Evolutionary conservation across 2,797 vertebrate genomes (phyloP), one percentile per base, ranked within the genome.

Genomic region (Spea hammondii): DNA sequence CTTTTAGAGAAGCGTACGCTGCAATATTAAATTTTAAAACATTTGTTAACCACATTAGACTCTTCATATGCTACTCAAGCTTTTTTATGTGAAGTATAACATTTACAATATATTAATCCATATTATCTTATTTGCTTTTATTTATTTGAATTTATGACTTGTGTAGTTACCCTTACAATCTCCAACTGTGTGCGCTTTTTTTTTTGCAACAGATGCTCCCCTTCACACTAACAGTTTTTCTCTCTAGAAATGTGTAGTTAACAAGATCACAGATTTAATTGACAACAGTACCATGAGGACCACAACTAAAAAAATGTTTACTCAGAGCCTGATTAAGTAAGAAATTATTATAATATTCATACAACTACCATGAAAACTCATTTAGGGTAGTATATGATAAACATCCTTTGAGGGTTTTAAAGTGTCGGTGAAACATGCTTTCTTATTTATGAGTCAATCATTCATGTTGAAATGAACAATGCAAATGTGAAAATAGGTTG

Each of bases 231-330:
- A 4, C 6, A 44, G 59, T 10, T 65, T 54, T 46, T 17, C 51
- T 67, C 62, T 55, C 0, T 44, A 54, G 7, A 75, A 66, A 75
- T 47, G 45, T 68, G 65, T 54, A 48, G 65, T 68, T 67, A 68
- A 68, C 65, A 68, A 67, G 65, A 68, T 76, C 65, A 76, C 74
- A 76, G 45, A 17, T 76, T 68, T 67, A 68, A 67, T 45, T 76
- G 73, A 76, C 53, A 67, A 67, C 32, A 65, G 44, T 48, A 57
- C 46, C 13, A 53, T 46, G 53, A n/a, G 32, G 8, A 32, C 13
- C 44, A 32, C 13, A 67, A 57, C 44, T 57, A 53, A 76, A 57
- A 76, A n/a, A 75, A 8, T 32, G 2, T 55, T 54, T 17, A 51
- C 12, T 13, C 10, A n/a, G 12, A 14, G 4, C 55, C 13, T 76